Conservation (phyloP, 2,797 vertebrate genomes). For the Channallabes apus region DNA sequence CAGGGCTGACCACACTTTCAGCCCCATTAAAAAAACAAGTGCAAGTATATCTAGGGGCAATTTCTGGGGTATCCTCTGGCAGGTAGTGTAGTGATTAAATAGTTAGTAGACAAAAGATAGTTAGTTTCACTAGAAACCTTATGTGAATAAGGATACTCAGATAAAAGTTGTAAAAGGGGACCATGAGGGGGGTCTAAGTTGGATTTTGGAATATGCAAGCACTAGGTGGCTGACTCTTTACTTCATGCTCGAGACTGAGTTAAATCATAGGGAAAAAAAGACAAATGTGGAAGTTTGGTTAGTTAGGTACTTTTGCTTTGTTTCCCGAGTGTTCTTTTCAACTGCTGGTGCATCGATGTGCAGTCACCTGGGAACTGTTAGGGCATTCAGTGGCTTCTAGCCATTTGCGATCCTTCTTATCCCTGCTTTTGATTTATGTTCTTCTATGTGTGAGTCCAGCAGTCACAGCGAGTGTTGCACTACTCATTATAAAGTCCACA, state of each 20-base stretch:
- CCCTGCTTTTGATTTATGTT: constrained; percentile 16
- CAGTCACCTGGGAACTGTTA: constrained; percentile 19
- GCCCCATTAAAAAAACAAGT: neutral
- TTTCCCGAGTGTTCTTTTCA: neutral
- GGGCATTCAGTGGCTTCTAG: constrained; percentile 16
- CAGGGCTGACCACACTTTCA: neutral
- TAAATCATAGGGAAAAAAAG: neutral
- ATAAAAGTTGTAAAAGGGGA: neutral
- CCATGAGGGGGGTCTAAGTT: neutral
- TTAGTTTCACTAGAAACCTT: neutral
- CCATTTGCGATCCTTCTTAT: constrained; percentile 1
- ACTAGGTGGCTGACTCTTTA: neutral
- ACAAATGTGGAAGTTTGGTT: neutral
- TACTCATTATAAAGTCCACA: constrained; percentile 14
- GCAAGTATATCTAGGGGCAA: neutral
- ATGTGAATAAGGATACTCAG: neutral
- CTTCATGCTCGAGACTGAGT: neutral
- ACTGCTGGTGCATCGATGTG: neutral
- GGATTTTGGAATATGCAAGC: neutral
- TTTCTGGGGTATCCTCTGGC: neutral
- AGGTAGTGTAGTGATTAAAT: neutral
- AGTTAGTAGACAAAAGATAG: neutral
- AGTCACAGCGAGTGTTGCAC: constrained; percentile 16
- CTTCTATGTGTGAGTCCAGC: constrained; percentile 10
- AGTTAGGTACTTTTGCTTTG: constrained; percentile 5